A percentile compares a stretch with the other conserved stretches of the same genome.
phyloP scores from a whole-genome alignment of 2,797 vertebrate species.

The Microhierax caerulescens region DNA sequence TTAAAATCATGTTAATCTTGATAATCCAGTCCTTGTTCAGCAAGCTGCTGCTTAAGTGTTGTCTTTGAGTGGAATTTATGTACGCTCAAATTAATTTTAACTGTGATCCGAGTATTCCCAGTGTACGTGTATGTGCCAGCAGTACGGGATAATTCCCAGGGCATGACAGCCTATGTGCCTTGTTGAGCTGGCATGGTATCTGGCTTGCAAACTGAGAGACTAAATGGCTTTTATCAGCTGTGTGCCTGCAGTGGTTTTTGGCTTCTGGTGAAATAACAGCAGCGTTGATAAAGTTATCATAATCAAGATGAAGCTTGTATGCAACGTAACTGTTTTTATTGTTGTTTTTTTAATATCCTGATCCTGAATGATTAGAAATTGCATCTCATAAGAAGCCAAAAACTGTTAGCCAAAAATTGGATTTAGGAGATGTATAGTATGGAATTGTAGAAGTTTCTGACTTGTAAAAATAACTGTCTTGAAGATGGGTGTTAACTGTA shows the following conservation, averaged over 20 bases:
- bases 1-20: background rate
- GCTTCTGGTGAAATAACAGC: background rate
- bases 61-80: background rate
- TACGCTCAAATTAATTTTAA: background rate
- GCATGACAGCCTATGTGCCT: background rate
- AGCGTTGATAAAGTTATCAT: background rate
- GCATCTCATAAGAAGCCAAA: background rate
- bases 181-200: background rate
- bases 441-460: background rate
- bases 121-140: background rate
- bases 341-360: background rate
- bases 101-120: background rate
- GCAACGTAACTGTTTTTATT: background rate
- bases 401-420: background rate
- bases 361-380: background rate
- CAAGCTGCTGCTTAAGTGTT: background rate
- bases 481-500: background rate
- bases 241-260: background rate
- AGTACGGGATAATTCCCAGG: background rate
- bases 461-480: background rate
- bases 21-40: background rate
- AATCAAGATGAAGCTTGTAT: background rate
- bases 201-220: background rate
- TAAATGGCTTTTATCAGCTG: background rate
- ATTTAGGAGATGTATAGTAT: background rate